Evolutionary conservation across 30 jellyfish, hydroid and myxozoan genomes (phyloP).

Genomic region (Chironex yamaguchii): DNA sequence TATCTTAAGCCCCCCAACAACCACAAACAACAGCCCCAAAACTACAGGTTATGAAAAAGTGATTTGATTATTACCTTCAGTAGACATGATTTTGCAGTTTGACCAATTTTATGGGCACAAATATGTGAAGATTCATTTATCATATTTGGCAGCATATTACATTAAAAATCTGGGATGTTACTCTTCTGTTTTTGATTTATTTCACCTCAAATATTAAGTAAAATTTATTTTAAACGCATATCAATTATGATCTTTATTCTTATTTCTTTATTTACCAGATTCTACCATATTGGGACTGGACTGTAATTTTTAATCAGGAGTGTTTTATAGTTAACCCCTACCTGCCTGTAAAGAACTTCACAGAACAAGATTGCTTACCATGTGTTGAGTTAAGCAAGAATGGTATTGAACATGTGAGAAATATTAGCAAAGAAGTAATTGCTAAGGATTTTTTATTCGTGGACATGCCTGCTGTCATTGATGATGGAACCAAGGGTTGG

Average conservation of each 20-base stretch:
- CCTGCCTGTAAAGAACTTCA: constrained; percentile 37
- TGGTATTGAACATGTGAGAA: constrained; percentile 42
- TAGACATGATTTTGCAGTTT: too few relatives aligned
- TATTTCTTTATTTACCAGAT: constrained; percentile 15
- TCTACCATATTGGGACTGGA: constrained; percentile 92
- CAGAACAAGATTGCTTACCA: constrained; percentile 66
- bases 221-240: too few relatives aligned
- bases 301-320: constrained; percentile 66
- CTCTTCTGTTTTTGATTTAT: too few relatives aligned
- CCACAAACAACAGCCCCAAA: too few relatives aligned
- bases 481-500: constrained; percentile 86
- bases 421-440: constrained; percentile 43
- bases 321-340: constrained; percentile 72
- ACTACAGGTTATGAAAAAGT: too few relatives aligned
- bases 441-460: constrained; percentile 69
- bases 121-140: too few relatives aligned
- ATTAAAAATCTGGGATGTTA: too few relatives aligned
- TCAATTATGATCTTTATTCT: neutral
- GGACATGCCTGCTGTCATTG: constrained; percentile 75
- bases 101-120: too few relatives aligned
- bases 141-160: too few relatives aligned
- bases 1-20: too few relatives aligned
- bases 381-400: constrained; percentile 48
- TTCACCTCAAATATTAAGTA: too few relatives aligned
- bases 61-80: too few relatives aligned